Base-by-base conservation (phyloP, 2,113 vertebrate genomes). In the Alligator sinensis region DNA sequence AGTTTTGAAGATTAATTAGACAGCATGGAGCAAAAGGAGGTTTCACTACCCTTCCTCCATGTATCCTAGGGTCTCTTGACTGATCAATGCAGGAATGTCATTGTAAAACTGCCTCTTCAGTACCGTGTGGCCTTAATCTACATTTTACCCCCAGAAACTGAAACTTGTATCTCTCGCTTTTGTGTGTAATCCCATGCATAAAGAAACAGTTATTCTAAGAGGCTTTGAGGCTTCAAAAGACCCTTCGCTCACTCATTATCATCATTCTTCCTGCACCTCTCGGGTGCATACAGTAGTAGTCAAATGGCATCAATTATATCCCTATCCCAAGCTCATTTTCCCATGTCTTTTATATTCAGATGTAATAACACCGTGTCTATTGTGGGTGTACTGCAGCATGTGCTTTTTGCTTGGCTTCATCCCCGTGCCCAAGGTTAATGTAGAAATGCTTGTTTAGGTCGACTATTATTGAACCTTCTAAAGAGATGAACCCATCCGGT, bases 221-320 rank as follows among this genome's bases (percentile, higher is more conserved):
- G 15, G 27, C n/a, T 17, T 3, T 10, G 1, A 0, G 10, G 2
- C 78, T 81, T 68, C 77, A 34, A 63, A 22, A 80, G 64, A 55
- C 76, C 21, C 64, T 18, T 66, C n/a, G 86, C 74, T 1, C 1
- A 87, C 95, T 21, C 88, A 77, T 96, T 90, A 79, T 55, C 95
- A 72, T 96, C 95, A 5, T 79, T 84, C 86, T 4, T 47, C 47
- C 6, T 47, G 47, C 47, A 47, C 47, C 47, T 47, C 30, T 68
- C 54, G 64, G 5, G 60, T 88, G 76, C 81, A 58, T n/a, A 91
- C 70, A 79, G 94, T 91, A 75, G 3, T 84, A 95, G 91, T 91
- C 95, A 94, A 92, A 95, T 24, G 8, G 72, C 93, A 88, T 95
- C 96, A 72, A 86, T 75, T 86, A 86, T 80, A n/a, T 54, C 94